Evolutionary conservation across 2,797 vertebrate species (phyloP).

Genomic region (Macrochelys suwanniensis): DNA sequence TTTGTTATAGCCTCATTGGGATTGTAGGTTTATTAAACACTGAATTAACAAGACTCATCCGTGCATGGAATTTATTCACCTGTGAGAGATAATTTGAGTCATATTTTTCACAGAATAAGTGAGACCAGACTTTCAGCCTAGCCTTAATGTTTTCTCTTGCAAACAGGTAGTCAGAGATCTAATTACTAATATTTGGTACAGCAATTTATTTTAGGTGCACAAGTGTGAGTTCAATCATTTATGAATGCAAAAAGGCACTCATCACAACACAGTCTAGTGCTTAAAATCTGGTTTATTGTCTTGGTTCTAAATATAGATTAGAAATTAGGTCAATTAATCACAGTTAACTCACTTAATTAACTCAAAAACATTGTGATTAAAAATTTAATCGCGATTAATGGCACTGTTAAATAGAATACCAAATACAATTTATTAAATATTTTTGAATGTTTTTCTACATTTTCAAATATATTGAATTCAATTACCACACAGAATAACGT

Average conservation of each 20-base stretch:
- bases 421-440: no score
- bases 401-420: no score
- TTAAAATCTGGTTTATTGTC: background rate
- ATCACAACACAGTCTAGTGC: background rate
- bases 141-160: constrained; percentile 47
- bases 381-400: no score
- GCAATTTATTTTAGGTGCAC: constrained; percentile 14
- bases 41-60: constrained; percentile 69
- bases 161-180: constrained; percentile 34
- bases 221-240: constrained; percentile 29
- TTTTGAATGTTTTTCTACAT: no score
- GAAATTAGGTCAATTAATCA: no score
- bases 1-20: constrained; percentile 26
- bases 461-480: no score
- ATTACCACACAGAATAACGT: no score
- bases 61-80: constrained; percentile 59
- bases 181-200: constrained; percentile 27
- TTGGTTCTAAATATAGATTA: no score
- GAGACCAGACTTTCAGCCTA: constrained; percentile 47
- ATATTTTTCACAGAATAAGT: constrained; percentile 57
- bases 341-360: no score
- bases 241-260: constrained; percentile 14
- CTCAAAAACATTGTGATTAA: no score
- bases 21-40: constrained; percentile 71
- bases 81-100: constrained; percentile 44